Evolutionary conservation across 2,113 vertebrate genomes (phyloP).

Genomic region (Campylorhamphus procurvoides): DNA sequence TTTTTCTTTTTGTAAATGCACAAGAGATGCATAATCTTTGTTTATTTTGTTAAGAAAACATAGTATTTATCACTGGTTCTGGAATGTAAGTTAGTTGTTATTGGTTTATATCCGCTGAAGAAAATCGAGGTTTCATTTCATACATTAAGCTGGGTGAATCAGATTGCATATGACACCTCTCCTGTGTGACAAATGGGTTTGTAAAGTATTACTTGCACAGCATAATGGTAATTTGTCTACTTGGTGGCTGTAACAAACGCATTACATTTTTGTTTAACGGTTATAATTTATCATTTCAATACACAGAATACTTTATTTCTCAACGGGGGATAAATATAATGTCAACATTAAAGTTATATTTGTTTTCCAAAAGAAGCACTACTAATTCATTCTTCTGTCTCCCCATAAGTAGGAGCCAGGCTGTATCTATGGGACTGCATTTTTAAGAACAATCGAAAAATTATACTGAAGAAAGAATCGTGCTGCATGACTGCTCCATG

Average conservation of each 20-base stretch:
- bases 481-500: background rate
- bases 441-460: background rate
- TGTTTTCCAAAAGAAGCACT: background rate
- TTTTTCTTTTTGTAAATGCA: background rate
- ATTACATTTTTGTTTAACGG: slow-evolving; percentile 48
- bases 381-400: slow-evolving; percentile 24
- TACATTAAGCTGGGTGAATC: slow-evolving; percentile 52
- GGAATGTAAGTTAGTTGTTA: background rate
- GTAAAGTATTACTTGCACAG: slow-evolving; percentile 51
- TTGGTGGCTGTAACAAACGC: slow-evolving; percentile 38
- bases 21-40: background rate
- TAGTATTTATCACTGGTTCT: slow-evolving; percentile 3
- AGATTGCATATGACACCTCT: slow-evolving; percentile 57
- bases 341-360: slow-evolving; percentile 1
- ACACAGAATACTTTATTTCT: slow-evolving; percentile 45
- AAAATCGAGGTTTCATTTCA: slow-evolving; percentile 49
- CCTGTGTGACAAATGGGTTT: slow-evolving; percentile 70
- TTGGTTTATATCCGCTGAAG: background rate
- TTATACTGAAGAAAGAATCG: background rate
- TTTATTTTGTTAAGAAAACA: background rate
- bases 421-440: background rate
- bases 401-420: background rate
- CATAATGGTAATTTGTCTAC: slow-evolving; percentile 65
- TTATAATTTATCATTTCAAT: slow-evolving; percentile 65
- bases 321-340: slow-evolving; percentile 45